Conservation (phyloP, 2,888 invertebrate genomes). For the Mimas tiliae region DNA sequence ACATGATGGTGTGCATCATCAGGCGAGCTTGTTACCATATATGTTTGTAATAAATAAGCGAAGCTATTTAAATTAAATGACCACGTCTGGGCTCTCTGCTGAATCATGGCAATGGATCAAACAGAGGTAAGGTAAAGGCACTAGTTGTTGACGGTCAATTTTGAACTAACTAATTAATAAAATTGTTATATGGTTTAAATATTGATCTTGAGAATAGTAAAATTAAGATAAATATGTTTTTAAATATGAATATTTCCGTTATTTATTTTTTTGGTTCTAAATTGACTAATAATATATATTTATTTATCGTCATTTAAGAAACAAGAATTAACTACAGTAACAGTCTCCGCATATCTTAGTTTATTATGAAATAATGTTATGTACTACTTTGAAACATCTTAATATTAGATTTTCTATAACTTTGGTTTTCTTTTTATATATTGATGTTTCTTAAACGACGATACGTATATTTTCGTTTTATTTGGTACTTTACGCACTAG, state of each 20-base stretch:
- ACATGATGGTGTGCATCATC: background rate
- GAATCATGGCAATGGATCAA: slow-evolving; percentile 3
- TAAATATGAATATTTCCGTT: too few species aligned
- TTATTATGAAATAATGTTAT: too few species aligned
- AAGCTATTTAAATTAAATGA: background rate
- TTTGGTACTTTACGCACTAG: slow-evolving; percentile 43
- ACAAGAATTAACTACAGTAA: background rate
- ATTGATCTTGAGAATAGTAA: too few species aligned
- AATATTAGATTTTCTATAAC: too few species aligned
- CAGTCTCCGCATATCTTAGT: too few species aligned
- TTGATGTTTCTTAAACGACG: background rate
- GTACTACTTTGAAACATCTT: too few species aligned
- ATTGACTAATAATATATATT: background rate
- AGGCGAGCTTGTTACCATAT: background rate
- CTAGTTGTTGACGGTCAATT: slow-evolving; percentile 41
- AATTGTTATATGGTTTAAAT: background rate
- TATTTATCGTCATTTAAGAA: slow-evolving; percentile 7
- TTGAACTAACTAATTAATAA: background rate
- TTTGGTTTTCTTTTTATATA: background rate
- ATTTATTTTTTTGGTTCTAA: background rate
- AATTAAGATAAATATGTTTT: too few species aligned
- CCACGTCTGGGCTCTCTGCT: slow-evolving; percentile 28
- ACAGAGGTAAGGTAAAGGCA: slow-evolving; percentile 53
- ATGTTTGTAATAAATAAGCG: too few species aligned
- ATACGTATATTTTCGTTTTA: background rate